These are phyloP conservation scores for Itoplectis maculator DNA, from an alignment of 2,888 invertebrate genomes.

Conservation along the genomic window DNA sequence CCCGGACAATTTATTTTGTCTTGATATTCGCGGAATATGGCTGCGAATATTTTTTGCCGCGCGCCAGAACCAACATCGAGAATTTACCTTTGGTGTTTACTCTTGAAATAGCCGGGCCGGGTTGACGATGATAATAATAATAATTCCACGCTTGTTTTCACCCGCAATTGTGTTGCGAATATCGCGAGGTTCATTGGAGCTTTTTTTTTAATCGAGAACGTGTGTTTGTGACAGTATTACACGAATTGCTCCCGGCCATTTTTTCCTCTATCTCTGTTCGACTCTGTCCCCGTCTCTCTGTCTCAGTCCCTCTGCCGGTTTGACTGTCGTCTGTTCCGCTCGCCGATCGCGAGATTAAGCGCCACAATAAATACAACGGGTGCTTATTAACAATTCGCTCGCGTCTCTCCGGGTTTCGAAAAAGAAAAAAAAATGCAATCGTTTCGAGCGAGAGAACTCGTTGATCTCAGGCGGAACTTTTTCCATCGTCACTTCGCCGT, in stretches of 20 bases:
- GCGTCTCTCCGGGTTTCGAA: neutral
- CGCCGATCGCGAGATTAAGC: neutral
- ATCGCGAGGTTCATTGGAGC: neutral
- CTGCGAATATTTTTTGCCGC: no score
- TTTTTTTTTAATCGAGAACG: slow-evolving; percentile 8
- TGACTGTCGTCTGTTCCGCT: neutral
- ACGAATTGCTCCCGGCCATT: neutral
- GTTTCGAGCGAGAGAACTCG: slow-evolving; percentile 13
- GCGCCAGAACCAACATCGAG: no score
- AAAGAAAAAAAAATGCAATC: slow-evolving; percentile 23
- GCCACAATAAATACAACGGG: neutral
- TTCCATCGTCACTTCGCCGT: slow-evolving; percentile 19
- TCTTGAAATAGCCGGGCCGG: no score
- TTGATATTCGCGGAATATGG: no score
- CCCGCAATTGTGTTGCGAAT: neutral
- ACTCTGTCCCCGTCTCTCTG: no score
- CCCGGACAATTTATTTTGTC: no score
- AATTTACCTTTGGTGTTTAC: no score
- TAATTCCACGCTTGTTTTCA: neutral
- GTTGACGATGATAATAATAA: neutral
- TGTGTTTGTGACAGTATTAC: slow-evolving; percentile 3
- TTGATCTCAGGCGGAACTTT: slow-evolving; percentile 32
- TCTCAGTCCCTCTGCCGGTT: no score
- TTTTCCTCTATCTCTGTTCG: no score
- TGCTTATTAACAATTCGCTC: neutral